These are phyloP conservation scores for Noctua comes DNA, from an alignment of 2,888 invertebrate genomes.

Conservation along the genomic window DNA sequence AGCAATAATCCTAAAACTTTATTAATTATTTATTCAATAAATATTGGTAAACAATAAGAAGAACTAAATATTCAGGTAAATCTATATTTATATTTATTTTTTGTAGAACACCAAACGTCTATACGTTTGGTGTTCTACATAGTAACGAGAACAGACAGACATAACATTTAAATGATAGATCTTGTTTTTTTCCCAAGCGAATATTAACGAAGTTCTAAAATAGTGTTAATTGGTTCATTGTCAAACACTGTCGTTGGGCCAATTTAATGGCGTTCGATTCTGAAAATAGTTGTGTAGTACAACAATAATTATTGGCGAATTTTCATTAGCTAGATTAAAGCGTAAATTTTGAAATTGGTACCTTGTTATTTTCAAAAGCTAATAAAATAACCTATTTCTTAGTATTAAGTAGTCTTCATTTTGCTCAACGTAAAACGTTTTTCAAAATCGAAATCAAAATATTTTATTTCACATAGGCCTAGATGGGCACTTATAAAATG, in stretches of 20 bases:
- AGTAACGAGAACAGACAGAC: neutral
- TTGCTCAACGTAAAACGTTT: neutral
- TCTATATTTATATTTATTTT: too few relatives aligned
- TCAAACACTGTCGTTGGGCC: conserved; percentile 35
- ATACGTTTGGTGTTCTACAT: neutral
- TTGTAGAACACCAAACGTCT: too few relatives aligned
- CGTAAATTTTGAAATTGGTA: neutral
- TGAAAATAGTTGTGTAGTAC: conserved; percentile 14
- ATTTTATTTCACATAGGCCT: too few relatives aligned
- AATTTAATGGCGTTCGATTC: conserved; percentile 23
- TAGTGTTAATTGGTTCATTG: conserved; percentile 23
- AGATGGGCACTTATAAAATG: too few relatives aligned
- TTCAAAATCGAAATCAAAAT: neutral
- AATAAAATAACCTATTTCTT: neutral
- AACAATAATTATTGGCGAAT: conserved; percentile 2
- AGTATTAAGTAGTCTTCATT: neutral
- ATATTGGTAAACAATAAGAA: neutral
- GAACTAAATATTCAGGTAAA: neutral
- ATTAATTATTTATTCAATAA: too few relatives aligned
- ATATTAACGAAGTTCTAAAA: neutral
- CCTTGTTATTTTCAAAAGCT: neutral
- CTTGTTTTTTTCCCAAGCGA: neutral
- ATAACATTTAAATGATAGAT: neutral
- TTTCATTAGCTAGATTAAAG: conserved; percentile 6
- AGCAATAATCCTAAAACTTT: neutral